Percentiles rank a stretch among this genome's conserved stretches.
Evolutionary conservation across 2,797 vertebrate genomes (phyloP).

Genomic region (Myripristis jacobus): DNA sequence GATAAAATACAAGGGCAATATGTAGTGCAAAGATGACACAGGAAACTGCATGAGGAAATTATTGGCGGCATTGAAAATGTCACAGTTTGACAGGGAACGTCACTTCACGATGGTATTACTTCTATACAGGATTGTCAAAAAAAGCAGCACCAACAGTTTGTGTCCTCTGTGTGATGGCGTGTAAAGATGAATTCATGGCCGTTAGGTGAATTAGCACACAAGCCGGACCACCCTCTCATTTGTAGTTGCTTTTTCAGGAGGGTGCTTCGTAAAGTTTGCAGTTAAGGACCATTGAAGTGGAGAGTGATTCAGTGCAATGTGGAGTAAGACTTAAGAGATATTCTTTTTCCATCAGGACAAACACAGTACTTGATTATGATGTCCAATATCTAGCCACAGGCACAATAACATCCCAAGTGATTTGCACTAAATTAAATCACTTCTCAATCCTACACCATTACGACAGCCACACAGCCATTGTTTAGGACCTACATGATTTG

Average conservation of each 20-base stretch:
- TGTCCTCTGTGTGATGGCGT: slow-evolving; percentile 63
- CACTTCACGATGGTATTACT: slow-evolving; percentile 69
- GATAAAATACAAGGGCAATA: slow-evolving; percentile 57
- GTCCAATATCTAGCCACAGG: slow-evolving; percentile 69
- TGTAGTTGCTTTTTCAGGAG: slow-evolving; percentile 63
- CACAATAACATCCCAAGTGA: slow-evolving; percentile 72
- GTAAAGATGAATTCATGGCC: slow-evolving; percentile 60
- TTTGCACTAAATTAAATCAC: slow-evolving; percentile 68
- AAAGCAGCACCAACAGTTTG: slow-evolving; percentile 89
- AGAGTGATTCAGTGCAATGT: slow-evolving; percentile 77
- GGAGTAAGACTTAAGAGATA: slow-evolving; percentile 76
- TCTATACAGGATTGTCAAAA: slow-evolving; percentile 96
- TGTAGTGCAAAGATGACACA: slow-evolving; percentile 85
- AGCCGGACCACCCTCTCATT: slow-evolving; percentile 27
- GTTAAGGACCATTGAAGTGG: slow-evolving; percentile 74
- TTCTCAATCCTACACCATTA: slow-evolving; percentile 61
- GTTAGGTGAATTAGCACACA: slow-evolving; percentile 46
- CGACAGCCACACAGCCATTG: slow-evolving; percentile 67
- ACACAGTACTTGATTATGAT: slow-evolving; percentile 63
- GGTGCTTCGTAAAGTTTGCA: slow-evolving; percentile 85
- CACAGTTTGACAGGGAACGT: slow-evolving; percentile 68
- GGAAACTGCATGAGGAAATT: slow-evolving; percentile 77
- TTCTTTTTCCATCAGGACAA: slow-evolving; percentile 66
- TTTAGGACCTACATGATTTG: slow-evolving; percentile 56
- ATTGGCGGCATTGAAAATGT: slow-evolving; percentile 71